These are phyloP conservation scores for Dryobota labecula DNA, from an alignment of 2,888 invertebrate genomes.

Conservation along the genomic window DNA sequence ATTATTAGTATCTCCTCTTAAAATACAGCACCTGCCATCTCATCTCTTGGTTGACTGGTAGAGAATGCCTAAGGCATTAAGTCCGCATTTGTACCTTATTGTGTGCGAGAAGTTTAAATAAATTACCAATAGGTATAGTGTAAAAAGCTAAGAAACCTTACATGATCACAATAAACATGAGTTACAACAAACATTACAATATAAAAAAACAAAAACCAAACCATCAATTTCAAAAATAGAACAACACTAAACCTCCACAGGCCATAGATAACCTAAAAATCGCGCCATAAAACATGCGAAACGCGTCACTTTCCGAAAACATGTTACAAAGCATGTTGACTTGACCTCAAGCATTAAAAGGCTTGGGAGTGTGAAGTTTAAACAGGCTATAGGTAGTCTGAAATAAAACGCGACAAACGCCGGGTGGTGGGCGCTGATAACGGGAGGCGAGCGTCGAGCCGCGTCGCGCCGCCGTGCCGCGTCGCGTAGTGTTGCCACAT, in stretches of 20 bases:
- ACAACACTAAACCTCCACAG: conserved; percentile 12
- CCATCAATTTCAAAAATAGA: conserved; percentile 26
- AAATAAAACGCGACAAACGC: conserved; percentile 77
- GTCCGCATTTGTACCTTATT: too few relatives aligned
- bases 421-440: conserved; percentile 77
- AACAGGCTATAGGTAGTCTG: conserved; percentile 71
- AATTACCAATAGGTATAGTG: too few relatives aligned
- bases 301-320: conserved; percentile 62
- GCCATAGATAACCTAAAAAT: conserved; percentile 47
- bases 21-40: too few relatives aligned
- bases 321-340: conserved; percentile 70
- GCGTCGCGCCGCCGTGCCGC: conserved; percentile 57
- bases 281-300: conserved; percentile 59
- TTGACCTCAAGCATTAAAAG: conserved; percentile 72
- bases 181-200: too few relatives aligned
- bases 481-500: conserved; percentile 56
- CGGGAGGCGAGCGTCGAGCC: conserved; percentile 59
- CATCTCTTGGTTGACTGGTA: too few relatives aligned
- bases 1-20: too few relatives aligned
- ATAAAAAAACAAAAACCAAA: conserved; percentile 15
- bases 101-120: too few relatives aligned
- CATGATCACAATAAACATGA: too few relatives aligned
- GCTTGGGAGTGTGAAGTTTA: conserved; percentile 70
- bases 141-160: neutral
- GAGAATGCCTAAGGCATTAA: too few relatives aligned